A percentile compares a stretch with the other conserved stretches of the same genome.
These are phyloP conservation scores for Helarctos malayanus DNA, from an alignment of 2,797 vertebrate genomes.

Conservation along the genomic window DNA sequence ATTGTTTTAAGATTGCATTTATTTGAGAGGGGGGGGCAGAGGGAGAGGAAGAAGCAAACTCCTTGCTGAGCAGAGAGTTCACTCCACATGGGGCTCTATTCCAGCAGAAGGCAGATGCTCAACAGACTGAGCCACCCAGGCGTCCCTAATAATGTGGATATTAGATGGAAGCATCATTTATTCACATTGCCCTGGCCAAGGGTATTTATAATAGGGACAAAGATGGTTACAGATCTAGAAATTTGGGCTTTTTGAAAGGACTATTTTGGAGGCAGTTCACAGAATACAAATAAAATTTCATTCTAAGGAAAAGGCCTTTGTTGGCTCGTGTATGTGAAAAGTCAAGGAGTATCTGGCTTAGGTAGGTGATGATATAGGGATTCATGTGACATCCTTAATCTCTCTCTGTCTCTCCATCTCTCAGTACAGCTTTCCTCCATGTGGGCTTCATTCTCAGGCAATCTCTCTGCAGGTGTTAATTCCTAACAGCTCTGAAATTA, in stretches of 20 bases:
- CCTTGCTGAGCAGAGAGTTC: neutral
- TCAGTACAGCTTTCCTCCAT: neutral
- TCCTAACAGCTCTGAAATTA: neutral
- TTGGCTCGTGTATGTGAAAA: neutral
- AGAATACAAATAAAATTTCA: conserved; percentile 38
- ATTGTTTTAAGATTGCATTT: neutral
- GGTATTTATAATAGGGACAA: neutral
- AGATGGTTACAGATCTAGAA: neutral
- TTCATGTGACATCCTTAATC: neutral
- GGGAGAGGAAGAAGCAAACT: neutral
- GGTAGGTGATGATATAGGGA: neutral
- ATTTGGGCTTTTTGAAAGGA: neutral
- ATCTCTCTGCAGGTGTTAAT: neutral
- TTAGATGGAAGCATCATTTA: neutral
- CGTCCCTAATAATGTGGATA: neutral
- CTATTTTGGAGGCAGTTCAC: neutral
- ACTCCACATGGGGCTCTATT: neutral
- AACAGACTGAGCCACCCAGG: neutral
- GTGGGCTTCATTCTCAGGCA: neutral
- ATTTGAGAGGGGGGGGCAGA: neutral
- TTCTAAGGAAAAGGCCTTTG: neutral
- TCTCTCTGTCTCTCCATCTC: neutral
- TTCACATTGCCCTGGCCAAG: neutral
- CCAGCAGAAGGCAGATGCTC: neutral
- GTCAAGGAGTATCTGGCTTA: neutral